A percentile compares a stretch with the other conserved stretches of the same genome.
Evolutionary conservation across 1,140 invertebrate species (phyloP).

Genomic region (Scaptomyza montana): DNA sequence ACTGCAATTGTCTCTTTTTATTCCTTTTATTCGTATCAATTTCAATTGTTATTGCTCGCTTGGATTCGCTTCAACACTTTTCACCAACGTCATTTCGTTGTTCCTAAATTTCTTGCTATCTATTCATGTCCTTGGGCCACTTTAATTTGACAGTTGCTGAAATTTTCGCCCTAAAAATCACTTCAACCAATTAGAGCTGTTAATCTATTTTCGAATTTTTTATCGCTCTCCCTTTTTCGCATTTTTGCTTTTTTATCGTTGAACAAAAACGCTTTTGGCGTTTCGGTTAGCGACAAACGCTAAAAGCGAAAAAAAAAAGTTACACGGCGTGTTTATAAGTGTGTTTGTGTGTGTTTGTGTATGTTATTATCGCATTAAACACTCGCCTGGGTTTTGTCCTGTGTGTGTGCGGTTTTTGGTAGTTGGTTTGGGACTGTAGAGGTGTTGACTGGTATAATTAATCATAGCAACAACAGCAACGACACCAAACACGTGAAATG

Average conservation of each 20-base stretch:
- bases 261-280: constrained; percentile 44
- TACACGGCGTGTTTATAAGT: background rate
- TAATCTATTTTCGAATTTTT: constrained; percentile 60
- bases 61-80: constrained; percentile 6
- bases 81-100: background rate
- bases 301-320: background rate
- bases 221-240: background rate
- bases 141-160: constrained; percentile 37
- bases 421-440: constrained; percentile 13
- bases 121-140: constrained; percentile 32
- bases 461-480: constrained; percentile 46
- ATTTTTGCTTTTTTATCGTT: constrained; percentile 26
- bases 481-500: constrained; percentile 35
- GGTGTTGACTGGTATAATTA: constrained; percentile 64
- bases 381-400: constrained; percentile 5
- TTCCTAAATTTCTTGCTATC: background rate
- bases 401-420: background rate
- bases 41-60: constrained; percentile 24
- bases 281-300: constrained; percentile 50
- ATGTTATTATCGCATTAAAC: constrained; percentile 32
- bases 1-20: constrained; percentile 16
- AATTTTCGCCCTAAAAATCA: constrained; percentile 52
- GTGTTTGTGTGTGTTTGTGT: constrained; percentile 12
- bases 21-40: constrained; percentile 43
- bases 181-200: constrained; percentile 65